Evolutionary conservation across 30 jellyfish, hydroid and myxozoan genomes (phyloP), one percentile per base, ranked within the genome.

Genomic region (Cassiopea xamachana): DNA sequence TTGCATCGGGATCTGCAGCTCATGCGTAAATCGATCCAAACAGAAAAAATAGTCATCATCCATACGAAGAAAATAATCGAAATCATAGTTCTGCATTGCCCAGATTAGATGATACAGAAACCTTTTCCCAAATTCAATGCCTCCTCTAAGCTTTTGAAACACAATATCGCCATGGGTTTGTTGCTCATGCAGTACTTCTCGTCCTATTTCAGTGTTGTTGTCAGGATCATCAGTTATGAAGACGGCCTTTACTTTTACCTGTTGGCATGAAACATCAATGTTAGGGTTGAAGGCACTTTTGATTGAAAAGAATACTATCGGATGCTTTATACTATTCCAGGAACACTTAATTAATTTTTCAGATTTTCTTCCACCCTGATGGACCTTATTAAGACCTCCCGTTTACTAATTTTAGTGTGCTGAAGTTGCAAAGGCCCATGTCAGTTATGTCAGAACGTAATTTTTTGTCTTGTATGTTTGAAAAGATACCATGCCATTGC

Each of bases 31-130:
- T 64, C 93, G 70, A 10, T 85, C 93, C 13, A 90, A 79, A 76
- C 98, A 94, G 46, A 94, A 72, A 74, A 90, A 89, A 27, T 89
- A 84, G 69, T 94, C 98, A 58, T 94, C 98, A 75, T 94, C 98
- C 74, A 87, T 60, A 15, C 98, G 92, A 83, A 94, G 27, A 82
- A 94, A 94, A 68, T 94, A 94, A 43, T 90, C 96, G 62, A 94
- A 94, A 10, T 94, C 97, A 81, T 85, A 94, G 73, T 85, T 86
- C 79, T 82, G 90, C 87, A 90, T 49, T 1, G 98, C 98, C 98
- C 98, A 94, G 18, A 88, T 87, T 94, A 94, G 47, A 86, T 94
- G 98, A 69, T 89, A 94, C 75, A 94, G 46, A 78, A 89, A 94
- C 79, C 98, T 55, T 85, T 81, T 79, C 44, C 98, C 98, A 79